Evolutionary conservation across 2,113 vertebrate genomes (phyloP).

Genomic region (Corvus moneduloides): DNA sequence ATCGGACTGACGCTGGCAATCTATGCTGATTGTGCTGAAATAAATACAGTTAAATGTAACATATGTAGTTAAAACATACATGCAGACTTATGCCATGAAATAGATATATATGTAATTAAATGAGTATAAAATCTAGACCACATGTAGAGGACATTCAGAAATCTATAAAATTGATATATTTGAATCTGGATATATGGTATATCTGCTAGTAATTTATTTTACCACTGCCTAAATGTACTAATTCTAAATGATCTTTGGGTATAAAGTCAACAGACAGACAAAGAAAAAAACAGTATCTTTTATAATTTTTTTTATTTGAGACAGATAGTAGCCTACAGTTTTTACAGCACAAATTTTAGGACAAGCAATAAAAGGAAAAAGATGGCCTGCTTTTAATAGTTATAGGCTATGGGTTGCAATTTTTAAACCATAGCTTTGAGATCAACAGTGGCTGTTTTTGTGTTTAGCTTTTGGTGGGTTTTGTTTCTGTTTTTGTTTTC

Average conservation of each 20-base stretch:
- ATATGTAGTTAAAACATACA: background rate
- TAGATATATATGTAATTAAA: background rate
- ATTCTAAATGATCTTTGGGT: background rate
- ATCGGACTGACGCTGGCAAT: background rate
- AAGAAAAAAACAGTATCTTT: fast-evolving
- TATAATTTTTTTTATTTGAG: background rate
- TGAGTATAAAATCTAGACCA: background rate
- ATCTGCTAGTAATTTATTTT: background rate
- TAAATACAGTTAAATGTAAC: background rate
- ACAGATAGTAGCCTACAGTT: background rate
- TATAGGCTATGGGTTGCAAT: fast-evolving
- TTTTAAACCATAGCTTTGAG: background rate
- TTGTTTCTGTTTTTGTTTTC: background rate
- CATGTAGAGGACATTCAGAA: background rate
- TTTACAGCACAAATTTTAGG: background rate
- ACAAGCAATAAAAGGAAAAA: background rate
- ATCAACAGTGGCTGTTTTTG: background rate
- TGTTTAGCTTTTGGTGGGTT: background rate
- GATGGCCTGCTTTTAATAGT: background rate
- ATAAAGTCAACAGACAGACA: background rate
- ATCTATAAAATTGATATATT: background rate
- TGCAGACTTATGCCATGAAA: background rate
- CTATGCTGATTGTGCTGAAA: background rate
- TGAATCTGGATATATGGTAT: background rate
- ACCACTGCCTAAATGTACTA: background rate